Percentiles rank a stretch among this genome's conserved stretches.
Conservation (phyloP, 2,797 vertebrate genomes). For the Lagorchestes hirsutus region DNA sequence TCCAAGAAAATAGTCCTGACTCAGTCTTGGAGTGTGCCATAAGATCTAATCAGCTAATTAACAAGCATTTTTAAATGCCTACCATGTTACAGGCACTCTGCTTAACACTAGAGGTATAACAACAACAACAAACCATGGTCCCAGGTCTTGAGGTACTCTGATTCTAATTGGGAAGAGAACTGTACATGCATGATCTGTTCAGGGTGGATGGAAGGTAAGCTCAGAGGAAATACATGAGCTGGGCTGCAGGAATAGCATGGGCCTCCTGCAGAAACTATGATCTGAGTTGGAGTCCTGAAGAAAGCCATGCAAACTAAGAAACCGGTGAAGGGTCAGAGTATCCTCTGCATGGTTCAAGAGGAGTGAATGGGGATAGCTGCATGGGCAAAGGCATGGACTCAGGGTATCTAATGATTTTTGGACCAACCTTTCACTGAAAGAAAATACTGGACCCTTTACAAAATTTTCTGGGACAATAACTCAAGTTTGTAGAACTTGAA, state of each 20-base stretch:
- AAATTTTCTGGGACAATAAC: neutral
- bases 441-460: neutral
- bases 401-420: neutral
- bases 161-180: neutral
- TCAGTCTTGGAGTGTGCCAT: neutral
- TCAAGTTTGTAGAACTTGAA: neutral
- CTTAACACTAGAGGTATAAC: neutral
- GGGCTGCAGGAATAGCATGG: neutral
- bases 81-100: neutral
- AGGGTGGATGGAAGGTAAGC: neutral
- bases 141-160: neutral
- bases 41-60: neutral
- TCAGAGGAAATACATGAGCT: neutral
- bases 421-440: neutral
- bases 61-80: too few species aligned
- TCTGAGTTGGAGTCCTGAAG: neutral
- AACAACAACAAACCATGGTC: neutral
- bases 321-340: neutral
- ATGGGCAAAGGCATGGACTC: neutral
- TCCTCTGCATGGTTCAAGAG: neutral
- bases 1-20: neutral
- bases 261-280: neutral
- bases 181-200: neutral
- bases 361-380: neutral
- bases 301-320: neutral